These are phyloP conservation scores for Otus scops DNA, from an alignment of 2,797 vertebrate species.

Conservation along the genomic window DNA sequence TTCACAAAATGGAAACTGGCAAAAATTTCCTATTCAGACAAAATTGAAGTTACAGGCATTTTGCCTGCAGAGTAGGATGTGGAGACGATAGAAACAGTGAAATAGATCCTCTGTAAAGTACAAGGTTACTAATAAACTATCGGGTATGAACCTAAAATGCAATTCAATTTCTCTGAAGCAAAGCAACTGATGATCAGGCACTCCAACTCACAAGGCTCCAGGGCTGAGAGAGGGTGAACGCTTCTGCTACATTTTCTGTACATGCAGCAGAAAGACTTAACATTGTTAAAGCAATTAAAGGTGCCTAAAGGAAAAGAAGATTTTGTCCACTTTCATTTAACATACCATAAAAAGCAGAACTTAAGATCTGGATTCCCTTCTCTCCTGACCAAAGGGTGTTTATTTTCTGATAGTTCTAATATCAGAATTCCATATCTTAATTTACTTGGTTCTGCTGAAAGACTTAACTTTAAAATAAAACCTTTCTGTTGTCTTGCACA, in stretches of 20 bases:
- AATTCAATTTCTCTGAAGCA: background rate
- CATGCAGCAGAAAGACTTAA: background rate
- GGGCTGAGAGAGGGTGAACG: background rate
- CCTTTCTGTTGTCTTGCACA: background rate
- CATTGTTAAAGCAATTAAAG: background rate
- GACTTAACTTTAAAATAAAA: background rate
- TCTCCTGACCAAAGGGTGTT: background rate
- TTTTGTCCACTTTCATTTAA: background rate
- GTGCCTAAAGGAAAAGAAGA: background rate
- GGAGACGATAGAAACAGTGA: background rate
- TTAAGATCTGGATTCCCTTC: background rate
- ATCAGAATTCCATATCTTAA: background rate
- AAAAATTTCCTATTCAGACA: background rate
- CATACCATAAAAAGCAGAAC: background rate
- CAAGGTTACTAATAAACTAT: background rate
- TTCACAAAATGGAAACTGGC: background rate
- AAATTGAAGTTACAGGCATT: background rate
- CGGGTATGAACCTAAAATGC: background rate
- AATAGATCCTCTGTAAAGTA: background rate
- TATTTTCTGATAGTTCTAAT: background rate
- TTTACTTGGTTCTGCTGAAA: background rate
- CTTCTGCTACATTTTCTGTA: background rate
- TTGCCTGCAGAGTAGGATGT: background rate
- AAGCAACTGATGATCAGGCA: background rate
- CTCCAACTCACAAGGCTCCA: background rate